A percentile compares a stretch with the other conserved stretches of the same genome.
Evolutionary conservation across 2,888 invertebrate genomes (phyloP).

Genomic region (Idaea aversata): DNA sequence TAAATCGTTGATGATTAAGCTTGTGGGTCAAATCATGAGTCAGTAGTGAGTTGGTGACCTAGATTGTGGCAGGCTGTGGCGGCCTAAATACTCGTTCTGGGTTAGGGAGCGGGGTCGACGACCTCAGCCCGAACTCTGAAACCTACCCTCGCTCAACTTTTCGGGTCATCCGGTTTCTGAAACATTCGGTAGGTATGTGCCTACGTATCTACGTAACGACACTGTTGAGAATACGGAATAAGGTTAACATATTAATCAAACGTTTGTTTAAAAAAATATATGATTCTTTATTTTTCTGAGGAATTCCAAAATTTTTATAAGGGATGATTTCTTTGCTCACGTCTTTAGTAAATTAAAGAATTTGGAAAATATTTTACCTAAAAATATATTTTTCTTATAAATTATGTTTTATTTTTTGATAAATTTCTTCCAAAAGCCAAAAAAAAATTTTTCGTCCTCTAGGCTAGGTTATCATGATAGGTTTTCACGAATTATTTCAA

Average conservation of each 20-base stretch:
- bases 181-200: constrained; percentile 15
- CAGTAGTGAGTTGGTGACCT: constrained; percentile 55
- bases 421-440: no score
- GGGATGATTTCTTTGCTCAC: no score
- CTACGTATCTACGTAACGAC: constrained; percentile 6
- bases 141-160: constrained; percentile 53
- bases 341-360: no score
- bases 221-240: background rate
- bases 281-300: background rate
- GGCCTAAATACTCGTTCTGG: constrained; percentile 71
- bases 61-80: constrained; percentile 67
- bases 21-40: constrained; percentile 62
- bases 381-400: no score
- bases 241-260: background rate
- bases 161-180: constrained; percentile 49
- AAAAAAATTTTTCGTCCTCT: no score
- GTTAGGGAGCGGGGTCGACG: constrained; percentile 73
- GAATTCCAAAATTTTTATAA: background rate
- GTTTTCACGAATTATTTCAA: no score
- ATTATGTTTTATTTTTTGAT: no score
- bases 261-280: background rate
- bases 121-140: constrained; percentile 55
- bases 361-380: no score
- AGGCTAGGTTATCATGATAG: no score
- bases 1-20: constrained; percentile 64